Evolutionary conservation across 64 coral and sea anemone genomes (phyloP).

Genomic region (Acropora tenuis): DNA sequence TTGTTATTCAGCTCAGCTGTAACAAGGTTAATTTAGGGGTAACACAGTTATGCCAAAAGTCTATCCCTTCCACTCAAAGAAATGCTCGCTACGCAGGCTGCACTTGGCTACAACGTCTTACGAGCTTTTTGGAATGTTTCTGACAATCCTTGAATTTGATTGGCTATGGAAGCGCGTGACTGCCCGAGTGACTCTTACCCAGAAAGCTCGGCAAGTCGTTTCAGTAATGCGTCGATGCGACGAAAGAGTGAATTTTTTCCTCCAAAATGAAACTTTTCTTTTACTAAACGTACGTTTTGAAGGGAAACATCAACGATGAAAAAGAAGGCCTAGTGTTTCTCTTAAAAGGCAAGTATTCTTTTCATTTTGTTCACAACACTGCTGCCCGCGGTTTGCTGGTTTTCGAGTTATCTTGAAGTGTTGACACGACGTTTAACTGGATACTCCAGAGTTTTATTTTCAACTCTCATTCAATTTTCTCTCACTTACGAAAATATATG

Average conservation of each 20-base stretch:
- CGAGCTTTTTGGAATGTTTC: slow-evolving; percentile 8
- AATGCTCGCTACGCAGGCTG: slow-evolving; percentile 1
- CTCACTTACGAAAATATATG: slow-evolving; percentile 33
- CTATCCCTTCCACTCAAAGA: neutral
- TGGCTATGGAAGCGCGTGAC: neutral
- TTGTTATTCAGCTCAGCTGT: neutral
- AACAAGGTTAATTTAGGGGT: neutral
- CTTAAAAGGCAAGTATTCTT: slow-evolving; percentile 39
- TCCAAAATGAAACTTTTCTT: no score
- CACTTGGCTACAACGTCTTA: slow-evolving; percentile 3
- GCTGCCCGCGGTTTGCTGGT: slow-evolving; percentile 9
- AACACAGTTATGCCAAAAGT: neutral
- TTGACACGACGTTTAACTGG: slow-evolving; percentile 21
- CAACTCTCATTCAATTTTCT: slow-evolving; percentile 40
- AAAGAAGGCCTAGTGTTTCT: slow-evolving; percentile 10
- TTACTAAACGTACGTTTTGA: no score
- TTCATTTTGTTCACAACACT: slow-evolving; percentile 46
- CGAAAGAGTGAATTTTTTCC: no score
- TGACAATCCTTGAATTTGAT: slow-evolving; percentile 13
- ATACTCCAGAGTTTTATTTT: slow-evolving; percentile 42
- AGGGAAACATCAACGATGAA: slow-evolving; percentile 21
- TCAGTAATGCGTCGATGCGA: neutral
- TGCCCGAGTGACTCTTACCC: neutral
- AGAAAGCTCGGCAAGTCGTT: neutral
- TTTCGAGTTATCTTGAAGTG: slow-evolving; percentile 38